Evolutionary conservation across 2,113 vertebrate species (phyloP), one percentile per base, ranked within the genome.

Genomic region (Machaerirhynchus nigripectus): DNA sequence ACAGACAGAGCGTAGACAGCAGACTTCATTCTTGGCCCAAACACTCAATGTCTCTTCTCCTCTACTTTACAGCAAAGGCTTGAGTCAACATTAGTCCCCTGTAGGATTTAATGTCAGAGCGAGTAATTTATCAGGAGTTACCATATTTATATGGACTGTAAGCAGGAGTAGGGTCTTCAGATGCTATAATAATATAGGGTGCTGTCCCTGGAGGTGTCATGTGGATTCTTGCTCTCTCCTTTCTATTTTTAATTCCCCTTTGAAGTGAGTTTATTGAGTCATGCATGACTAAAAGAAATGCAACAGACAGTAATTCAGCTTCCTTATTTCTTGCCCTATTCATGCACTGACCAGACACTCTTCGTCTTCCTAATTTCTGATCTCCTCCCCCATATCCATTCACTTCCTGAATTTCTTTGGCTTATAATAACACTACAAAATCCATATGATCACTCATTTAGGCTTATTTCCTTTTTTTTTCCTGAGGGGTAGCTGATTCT

Each of bases 171-270:
- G 39, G 55, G 8, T 84, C 67, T 73, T 88, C 59, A 47, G 23
- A 35, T 71, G 53, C 21, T 52, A 5, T 44, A 37, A 68, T 31
- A 67, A 39, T 49, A 37, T 42, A 77, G 59, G 44, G 75, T 84
- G 24, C 56, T 81, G 2, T 79, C 46, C 37, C 53, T 94, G 71
- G 49, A 79, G 46, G 23, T 84, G 16, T 76, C n/a, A 31, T 40
- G 61, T 57, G 33, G 22, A 49, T 64, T 91, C 64, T 94, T 88
- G 42, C 40, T 70, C 61, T 63, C 20, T 40, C 24, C 44, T 79
- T 78, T 57, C 75, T 95, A 27, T 90, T 89, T 95, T 96, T 95
- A 71, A n/a, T 81, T 92, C 55, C 17, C 14, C 26, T 95, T 96
- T 93, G 88, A 93, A 89, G 37, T 57, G 10, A 80, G 35, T 31